These are phyloP conservation scores for Pristionchus mayeri DNA, from an alignment of 2,888 invertebrate species.

Conservation along the genomic window DNA sequence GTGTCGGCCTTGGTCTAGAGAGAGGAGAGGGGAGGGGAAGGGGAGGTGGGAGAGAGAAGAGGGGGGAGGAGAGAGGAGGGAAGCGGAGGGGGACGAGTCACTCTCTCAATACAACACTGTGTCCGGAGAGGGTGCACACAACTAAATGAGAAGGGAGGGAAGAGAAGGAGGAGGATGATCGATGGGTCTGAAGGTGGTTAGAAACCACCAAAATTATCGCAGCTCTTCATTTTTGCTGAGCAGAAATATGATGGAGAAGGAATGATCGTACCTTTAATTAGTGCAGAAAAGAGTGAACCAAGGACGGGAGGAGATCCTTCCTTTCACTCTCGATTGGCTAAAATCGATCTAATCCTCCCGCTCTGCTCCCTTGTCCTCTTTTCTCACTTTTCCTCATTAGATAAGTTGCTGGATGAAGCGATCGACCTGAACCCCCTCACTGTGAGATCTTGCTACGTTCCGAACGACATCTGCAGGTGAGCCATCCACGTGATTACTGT, in stretches of 20 bases:
- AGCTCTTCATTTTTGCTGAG: neutral
- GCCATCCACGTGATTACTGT: too few species aligned
- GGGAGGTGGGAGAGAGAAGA: too few species aligned
- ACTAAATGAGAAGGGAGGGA: too few species aligned
- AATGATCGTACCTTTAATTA: neutral
- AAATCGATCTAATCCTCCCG: conserved; percentile 11
- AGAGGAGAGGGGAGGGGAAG: neutral
- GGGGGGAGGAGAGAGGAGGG: neutral
- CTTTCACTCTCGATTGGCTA: neutral
- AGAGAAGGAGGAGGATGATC: neutral
- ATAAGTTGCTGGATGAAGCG: neutral
- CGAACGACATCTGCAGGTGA: too few species aligned
- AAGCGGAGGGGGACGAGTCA: neutral
- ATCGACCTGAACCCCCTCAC: conserved; percentile 3
- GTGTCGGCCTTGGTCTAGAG: conserved; percentile 43
- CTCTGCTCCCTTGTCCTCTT: conserved; percentile 3
- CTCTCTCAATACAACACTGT: conserved; percentile 41
- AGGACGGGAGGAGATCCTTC: neutral
- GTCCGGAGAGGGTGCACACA: conserved; percentile 7
- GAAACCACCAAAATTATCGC: neutral
- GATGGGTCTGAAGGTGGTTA: too few species aligned
- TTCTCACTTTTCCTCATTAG: conserved; percentile 20
- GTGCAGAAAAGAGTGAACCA: neutral
- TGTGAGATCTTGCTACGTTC: too few species aligned
- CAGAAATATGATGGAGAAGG: neutral